A percentile compares a stretch with the other conserved stretches of the same genome.
These are phyloP conservation scores for Drosophila carrolli DNA, from an alignment of 1,140 invertebrate genomes.

Conservation along the genomic window DNA sequence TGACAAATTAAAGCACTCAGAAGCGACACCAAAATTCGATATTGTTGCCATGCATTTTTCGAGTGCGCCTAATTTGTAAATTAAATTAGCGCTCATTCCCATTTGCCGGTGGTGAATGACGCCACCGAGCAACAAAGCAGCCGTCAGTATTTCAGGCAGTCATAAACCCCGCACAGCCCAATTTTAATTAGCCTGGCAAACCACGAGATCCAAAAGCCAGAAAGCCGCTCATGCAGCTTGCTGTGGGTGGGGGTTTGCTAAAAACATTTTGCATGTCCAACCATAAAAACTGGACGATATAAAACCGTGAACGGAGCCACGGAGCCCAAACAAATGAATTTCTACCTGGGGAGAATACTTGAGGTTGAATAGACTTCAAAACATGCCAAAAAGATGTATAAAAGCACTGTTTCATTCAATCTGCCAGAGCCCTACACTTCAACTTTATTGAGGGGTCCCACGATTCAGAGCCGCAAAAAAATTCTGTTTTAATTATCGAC, in stretches of 20 bases:
- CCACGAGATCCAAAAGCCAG: conserved; percentile 23
- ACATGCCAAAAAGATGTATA: background rate
- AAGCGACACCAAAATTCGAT: conserved; percentile 34
- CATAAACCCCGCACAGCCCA: conserved; percentile 46
- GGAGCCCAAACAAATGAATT: conserved; percentile 14
- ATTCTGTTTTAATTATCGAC: conserved; percentile 58
- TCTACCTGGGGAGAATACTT: conserved; percentile 37
- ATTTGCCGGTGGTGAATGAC: conserved; percentile 57
- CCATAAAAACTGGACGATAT: conserved; percentile 41
- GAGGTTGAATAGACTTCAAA: conserved; percentile 39
- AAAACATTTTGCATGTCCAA: conserved; percentile 60
- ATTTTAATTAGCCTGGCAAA: conserved; percentile 58
- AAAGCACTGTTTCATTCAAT: background rate
- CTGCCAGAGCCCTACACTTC: background rate
- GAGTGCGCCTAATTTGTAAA: conserved; percentile 69
- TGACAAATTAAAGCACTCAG: conserved; percentile 41
- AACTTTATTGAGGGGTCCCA: background rate
- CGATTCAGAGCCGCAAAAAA: conserved; percentile 12
- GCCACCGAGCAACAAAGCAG: conserved; percentile 59
- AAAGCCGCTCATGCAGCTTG: conserved; percentile 31
- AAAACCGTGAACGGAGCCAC: conserved; percentile 40
- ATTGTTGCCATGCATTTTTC: conserved; percentile 45
- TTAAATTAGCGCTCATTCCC: conserved; percentile 76
- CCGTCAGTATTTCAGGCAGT: conserved; percentile 54
- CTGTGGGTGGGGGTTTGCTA: conserved; percentile 26